A percentile compares a stretch with the other conserved stretches of the same genome.
These are phyloP conservation scores for Xyrauchen texanus DNA, from an alignment of 2,113 vertebrate genomes.

Conservation along the genomic window DNA sequence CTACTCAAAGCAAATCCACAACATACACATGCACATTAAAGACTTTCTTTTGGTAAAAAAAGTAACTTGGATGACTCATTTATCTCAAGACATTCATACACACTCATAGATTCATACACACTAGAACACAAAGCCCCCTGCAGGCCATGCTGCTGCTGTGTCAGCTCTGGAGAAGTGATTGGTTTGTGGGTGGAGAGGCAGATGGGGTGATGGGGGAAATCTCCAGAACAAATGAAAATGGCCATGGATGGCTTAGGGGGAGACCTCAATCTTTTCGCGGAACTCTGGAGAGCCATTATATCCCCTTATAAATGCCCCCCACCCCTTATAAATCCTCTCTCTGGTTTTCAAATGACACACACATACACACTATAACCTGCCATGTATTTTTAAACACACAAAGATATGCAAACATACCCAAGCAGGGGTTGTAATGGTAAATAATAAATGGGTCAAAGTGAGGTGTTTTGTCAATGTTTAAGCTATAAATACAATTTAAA, in stretches of 20 bases:
- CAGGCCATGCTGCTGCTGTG: slow-evolving; percentile 21
- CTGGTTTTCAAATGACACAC: background rate
- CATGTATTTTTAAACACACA: background rate
- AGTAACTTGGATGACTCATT: slow-evolving; percentile 28
- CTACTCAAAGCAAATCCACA: background rate
- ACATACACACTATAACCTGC: background rate
- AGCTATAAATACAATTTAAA: too few species aligned
- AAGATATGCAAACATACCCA: too few species aligned
- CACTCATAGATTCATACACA: slow-evolving; percentile 25
- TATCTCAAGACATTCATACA: background rate
- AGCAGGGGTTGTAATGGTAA: background rate
- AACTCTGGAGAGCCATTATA: background rate
- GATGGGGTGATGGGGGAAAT: slow-evolving; percentile 39
- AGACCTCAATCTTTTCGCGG: slow-evolving; percentile 23
- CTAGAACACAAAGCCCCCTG: background rate
- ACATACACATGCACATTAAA: slow-evolving; percentile 2
- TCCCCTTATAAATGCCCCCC: background rate
- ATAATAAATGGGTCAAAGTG: background rate
- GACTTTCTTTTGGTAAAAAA: background rate
- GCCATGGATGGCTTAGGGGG: slow-evolving; percentile 1
- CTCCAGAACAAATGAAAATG: slow-evolving; percentile 18
- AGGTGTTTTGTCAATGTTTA: too few species aligned
- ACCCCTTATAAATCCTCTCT: slow-evolving; percentile 18
- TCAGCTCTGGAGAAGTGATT: slow-evolving; percentile 11
- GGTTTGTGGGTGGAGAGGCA: slow-evolving; percentile 4